These are phyloP conservation scores for Chironomus striatipennis DNA, from an alignment of 1,140 invertebrate genomes.

Conservation along the genomic window DNA sequence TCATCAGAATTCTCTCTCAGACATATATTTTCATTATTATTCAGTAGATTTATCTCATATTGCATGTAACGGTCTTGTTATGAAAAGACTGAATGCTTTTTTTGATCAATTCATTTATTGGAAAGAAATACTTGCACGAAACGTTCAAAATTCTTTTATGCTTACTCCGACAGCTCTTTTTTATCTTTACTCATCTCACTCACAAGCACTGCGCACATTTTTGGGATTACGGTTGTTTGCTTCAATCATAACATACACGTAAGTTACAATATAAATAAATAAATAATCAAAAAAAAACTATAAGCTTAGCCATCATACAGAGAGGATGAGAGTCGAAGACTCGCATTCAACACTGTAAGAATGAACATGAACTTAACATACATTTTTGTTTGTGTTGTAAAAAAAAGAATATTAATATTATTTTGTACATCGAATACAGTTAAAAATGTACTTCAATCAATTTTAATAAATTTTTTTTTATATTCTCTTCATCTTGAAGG, in stretches of 20 bases:
- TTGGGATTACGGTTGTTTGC: background rate
- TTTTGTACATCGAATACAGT: background rate
- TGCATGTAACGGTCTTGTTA: background rate
- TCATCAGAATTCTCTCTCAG: background rate
- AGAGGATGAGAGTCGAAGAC: background rate
- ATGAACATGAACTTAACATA: too few relatives aligned
- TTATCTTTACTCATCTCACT: background rate
- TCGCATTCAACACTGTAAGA: background rate
- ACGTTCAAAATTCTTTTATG: background rate
- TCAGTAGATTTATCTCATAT: background rate
- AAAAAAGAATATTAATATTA: too few relatives aligned
- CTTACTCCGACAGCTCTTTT: background rate
- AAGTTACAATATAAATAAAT: background rate
- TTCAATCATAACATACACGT: background rate
- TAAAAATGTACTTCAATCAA: background rate
- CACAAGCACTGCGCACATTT: too few relatives aligned
- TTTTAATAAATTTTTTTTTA: too few relatives aligned
- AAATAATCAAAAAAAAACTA: background rate
- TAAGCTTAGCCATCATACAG: background rate
- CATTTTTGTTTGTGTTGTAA: too few relatives aligned
- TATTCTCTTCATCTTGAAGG: too few relatives aligned
- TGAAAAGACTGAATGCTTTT: background rate
- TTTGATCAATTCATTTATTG: conserved; percentile 3
- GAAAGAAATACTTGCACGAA: conserved; percentile 7
- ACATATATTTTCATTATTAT: background rate